Evolutionary conservation across 1,140 invertebrate species (phyloP), one percentile per base, ranked within the genome.

Genomic region (Agrilus planipennis): DNA sequence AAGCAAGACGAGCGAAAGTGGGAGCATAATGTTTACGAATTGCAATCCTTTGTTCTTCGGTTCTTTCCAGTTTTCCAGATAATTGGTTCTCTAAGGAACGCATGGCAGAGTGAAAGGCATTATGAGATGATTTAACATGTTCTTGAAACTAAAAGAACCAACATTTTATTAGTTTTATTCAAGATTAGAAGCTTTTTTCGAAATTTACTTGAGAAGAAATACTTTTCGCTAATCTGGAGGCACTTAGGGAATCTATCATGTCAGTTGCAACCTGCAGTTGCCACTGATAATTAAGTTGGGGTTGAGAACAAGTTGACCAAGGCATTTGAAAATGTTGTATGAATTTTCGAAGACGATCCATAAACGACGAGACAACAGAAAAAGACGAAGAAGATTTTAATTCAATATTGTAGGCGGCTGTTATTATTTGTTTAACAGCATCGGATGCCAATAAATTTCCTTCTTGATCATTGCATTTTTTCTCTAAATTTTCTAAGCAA

Each of bases 341-440:
- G 4, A 89, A 64, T 46, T 84, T 76, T 44, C 83, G 72, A 50
- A 91, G 70, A 49, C 82, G 76, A 54, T 90, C 84, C 47, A 88
- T 67, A 37, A 91, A 72, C 0, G 75, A 72, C 41, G 79, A 65
- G 12, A 89, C 68, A 32, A 88, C 63, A 0, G 82, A 84, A 39
- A 82, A 82, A 22, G 83, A 83, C 16, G 79, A 74, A 29, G 77
- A 75, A 19, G 83, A 74, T 48, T 79, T 80, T n/a, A 91, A 69
- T 58, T 90, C 81, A n/a, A 91, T 77, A 44, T 81, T 76, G 44
- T 87, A 83, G 3, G 87, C 84, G 16, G 82, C 81, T 41, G 77
- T 80, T 29, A 89, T 61, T 50, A 90, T 84, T 72, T 85, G 81
- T 52, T 83, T 80, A 15, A 89, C 65, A 2, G 87, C 84, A 55